A percentile compares a stretch with the other conserved stretches of the same genome.
These are phyloP conservation scores for Brachionus paranguensis DNA, from an alignment of 1,140 invertebrate genomes.

Conservation along the genomic window DNA sequence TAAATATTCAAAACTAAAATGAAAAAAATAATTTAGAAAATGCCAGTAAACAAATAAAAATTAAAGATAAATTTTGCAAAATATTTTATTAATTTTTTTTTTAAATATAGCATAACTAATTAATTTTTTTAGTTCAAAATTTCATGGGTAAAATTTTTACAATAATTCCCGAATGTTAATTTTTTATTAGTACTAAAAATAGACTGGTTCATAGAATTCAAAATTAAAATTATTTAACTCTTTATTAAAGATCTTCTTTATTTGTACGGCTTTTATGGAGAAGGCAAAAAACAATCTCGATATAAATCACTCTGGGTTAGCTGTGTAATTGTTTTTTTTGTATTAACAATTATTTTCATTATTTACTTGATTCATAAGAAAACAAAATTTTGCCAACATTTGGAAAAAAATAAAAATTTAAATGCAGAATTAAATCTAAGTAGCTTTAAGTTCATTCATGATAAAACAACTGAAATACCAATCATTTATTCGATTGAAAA, in stretches of 20 bases:
- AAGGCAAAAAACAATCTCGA: not conserved
- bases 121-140: no score
- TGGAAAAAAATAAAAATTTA: not conserved
- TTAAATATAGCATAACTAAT: no score
- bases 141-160: no score
- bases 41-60: no score
- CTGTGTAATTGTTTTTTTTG: not conserved
- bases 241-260: not conserved
- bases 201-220: not conserved
- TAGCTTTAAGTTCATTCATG: not conserved
- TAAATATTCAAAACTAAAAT: no score
- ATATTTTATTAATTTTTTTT: no score
- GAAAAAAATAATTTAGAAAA: no score
- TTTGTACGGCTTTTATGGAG: not conserved
- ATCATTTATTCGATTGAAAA: not conserved
- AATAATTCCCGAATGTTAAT: no score
- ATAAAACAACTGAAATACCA: not conserved
- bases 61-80: no score
- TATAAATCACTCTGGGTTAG: not conserved
- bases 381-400: not conserved
- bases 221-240: not conserved
- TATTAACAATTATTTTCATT: not conserved
- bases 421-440: not conserved
- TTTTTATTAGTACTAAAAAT: not conserved
- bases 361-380: not conserved